Percentiles rank a stretch among this genome's conserved stretches.
These are phyloP conservation scores for Ichneumoninae sp. DNA, from an alignment of 2,888 invertebrate species.

Conservation along the genomic window DNA sequence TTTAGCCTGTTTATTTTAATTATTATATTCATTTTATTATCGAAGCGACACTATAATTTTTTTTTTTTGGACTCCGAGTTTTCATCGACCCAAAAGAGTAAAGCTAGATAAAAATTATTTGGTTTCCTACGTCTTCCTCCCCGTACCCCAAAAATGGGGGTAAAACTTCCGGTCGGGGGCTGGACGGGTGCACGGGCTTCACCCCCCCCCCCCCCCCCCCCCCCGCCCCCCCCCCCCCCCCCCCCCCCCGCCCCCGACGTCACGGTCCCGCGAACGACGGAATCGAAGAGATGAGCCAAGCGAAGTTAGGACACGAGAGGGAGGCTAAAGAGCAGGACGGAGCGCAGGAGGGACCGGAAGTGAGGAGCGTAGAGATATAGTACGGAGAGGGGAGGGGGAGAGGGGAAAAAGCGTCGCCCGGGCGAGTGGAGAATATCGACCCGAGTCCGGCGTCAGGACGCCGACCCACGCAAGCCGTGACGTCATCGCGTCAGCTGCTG, in stretches of 20 bases:
- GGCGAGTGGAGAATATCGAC: conserved; percentile 81
- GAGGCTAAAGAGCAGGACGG: not conserved
- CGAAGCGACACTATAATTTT: not conserved
- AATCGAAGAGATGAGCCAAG: conserved; percentile 53
- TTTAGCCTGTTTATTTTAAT: too few relatives aligned
- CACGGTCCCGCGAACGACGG: conserved; percentile 65
- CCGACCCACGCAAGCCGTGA: conserved; percentile 80
- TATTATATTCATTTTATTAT: not conserved
- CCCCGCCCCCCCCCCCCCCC: conserved; percentile 39
- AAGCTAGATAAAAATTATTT: conserved; percentile 68
- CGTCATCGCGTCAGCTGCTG: conserved; percentile 82
- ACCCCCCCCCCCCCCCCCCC: conserved; percentile 45
- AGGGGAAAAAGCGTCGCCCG: conserved; percentile 76
- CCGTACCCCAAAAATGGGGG: conserved; percentile 47
- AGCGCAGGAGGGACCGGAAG: conserved; percentile 51
- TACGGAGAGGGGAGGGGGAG: conserved; percentile 50
- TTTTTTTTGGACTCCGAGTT: too few relatives aligned
- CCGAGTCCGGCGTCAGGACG: conserved; percentile 79
- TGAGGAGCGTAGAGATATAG: conserved; percentile 56
- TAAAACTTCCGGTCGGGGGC: conserved; percentile 61
- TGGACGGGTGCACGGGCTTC: conserved; percentile 67
- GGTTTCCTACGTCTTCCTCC: conserved; percentile 61
- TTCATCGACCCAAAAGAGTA: conserved; percentile 36
- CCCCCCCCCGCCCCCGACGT: conserved; percentile 67
- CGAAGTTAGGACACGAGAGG: conserved; percentile 35